These are phyloP conservation scores for Drosophila ficusphila DNA, from an alignment of 1,140 invertebrate genomes.

Conservation along the genomic window DNA sequence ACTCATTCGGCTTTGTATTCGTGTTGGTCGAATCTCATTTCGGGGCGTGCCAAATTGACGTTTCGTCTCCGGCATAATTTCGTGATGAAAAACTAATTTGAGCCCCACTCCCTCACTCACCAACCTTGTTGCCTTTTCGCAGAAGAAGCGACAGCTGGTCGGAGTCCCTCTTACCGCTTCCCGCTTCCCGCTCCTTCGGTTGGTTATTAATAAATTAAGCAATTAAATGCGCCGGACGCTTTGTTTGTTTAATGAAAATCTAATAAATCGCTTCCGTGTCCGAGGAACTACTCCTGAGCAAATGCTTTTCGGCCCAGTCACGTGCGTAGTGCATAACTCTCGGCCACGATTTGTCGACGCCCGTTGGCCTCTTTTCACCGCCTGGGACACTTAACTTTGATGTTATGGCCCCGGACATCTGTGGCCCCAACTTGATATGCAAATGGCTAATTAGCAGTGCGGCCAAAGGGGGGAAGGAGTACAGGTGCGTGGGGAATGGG, in stretches of 20 bases:
- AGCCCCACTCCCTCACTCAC: conserved; percentile 24
- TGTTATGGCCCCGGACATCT: conserved; percentile 58
- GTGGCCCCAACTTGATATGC: conserved; percentile 47
- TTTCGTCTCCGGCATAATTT: conserved; percentile 62
- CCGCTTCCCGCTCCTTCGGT: not conserved
- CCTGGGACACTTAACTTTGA: conserved; percentile 54
- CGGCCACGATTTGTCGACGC: conserved; percentile 27
- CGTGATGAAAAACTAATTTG: conserved; percentile 76
- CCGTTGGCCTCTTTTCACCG: conserved; percentile 9
- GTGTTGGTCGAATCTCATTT: conserved; percentile 50
- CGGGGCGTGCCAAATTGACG: conserved; percentile 66
- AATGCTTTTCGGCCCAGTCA: conserved; percentile 49
- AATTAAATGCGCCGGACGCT: conserved; percentile 72
- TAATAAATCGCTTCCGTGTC: conserved; percentile 71
- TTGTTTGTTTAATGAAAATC: conserved; percentile 78
- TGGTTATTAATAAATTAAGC: conserved; percentile 80
- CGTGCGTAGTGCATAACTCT: conserved; percentile 72
- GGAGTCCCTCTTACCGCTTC: no score
- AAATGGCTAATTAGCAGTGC: conserved; percentile 59
- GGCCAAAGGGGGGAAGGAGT: not conserved
- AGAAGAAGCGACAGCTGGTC: conserved; percentile 48
- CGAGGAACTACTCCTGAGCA: conserved; percentile 13
- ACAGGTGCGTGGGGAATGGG: conserved; percentile 11
- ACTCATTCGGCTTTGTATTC: conserved; percentile 55
- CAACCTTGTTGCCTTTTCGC: not conserved